Conservation (phyloP, 2,797 vertebrate species). For the Coluber constrictor region DNA sequence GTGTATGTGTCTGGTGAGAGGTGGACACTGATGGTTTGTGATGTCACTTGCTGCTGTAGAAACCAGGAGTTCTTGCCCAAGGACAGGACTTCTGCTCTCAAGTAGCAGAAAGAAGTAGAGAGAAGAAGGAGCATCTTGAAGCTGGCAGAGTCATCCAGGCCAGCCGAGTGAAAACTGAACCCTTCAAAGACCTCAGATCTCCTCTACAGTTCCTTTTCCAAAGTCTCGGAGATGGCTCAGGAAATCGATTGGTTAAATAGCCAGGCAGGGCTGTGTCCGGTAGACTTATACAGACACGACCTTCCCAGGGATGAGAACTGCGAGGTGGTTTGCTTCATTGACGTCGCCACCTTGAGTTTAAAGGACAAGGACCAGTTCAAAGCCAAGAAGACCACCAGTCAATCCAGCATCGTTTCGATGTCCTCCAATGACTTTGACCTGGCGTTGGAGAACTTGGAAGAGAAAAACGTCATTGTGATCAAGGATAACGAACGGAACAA, state of each 20-base stretch:
- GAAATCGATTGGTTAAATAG: constrained; percentile 69
- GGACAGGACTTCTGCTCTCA: constrained; percentile 2
- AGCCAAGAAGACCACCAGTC: not conserved
- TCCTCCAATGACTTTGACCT: constrained; percentile 43
- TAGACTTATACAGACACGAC: constrained; percentile 52
- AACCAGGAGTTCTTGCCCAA: constrained; percentile 31
- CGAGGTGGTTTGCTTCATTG: constrained; percentile 64
- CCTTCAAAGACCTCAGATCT: not conserved
- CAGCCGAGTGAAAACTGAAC: constrained; percentile 19
- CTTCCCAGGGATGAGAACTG: constrained; percentile 51
- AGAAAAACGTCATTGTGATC: constrained; percentile 64
- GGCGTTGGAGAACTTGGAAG: constrained; percentile 46
- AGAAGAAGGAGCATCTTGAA: constrained; percentile 20
- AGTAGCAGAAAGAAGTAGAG: constrained; percentile 34
- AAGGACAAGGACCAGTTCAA: constrained; percentile 48
- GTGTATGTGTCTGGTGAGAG: not conserved
- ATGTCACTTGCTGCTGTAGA: constrained; percentile 38
- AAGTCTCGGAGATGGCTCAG: constrained; percentile 51
- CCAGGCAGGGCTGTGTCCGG: constrained; percentile 60
- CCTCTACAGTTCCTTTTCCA: not conserved
- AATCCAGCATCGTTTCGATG: constrained; percentile 7
- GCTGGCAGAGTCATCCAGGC: constrained; percentile 37
- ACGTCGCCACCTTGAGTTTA: constrained; percentile 54
- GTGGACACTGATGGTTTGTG: constrained; percentile 23
- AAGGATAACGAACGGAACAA: constrained; percentile 58